phyloP scores from a whole-genome alignment of 2,888 invertebrate species.

The Neoaliturus tenellus region DNA sequence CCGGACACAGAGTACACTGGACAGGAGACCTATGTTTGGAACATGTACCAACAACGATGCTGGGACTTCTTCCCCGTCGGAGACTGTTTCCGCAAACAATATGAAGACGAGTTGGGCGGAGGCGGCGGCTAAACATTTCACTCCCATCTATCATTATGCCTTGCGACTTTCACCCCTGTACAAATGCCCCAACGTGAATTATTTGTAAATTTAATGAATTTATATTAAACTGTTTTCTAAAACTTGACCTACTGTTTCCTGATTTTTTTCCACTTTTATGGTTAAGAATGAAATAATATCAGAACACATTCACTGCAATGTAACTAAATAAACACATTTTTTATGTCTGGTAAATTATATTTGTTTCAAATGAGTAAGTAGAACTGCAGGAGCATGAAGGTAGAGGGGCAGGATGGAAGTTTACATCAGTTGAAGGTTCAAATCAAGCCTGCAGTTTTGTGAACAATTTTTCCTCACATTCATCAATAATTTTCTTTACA shows the following conservation, averaged over 20 bases:
- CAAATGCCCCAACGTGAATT: slow-evolving; percentile 25
- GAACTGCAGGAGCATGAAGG: too few relatives aligned
- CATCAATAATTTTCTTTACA: too few relatives aligned
- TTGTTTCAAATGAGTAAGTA: too few relatives aligned
- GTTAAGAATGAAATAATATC: too few relatives aligned
- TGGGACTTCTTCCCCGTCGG: slow-evolving; percentile 99
- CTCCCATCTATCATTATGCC: background rate
- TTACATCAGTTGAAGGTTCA: too few relatives aligned
- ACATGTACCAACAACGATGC: slow-evolving; percentile 98
- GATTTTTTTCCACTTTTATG: too few relatives aligned
- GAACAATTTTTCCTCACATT: too few relatives aligned
- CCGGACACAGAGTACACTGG: slow-evolving; percentile 99
- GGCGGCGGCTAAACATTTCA: slow-evolving; percentile 72
- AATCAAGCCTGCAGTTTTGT: too few relatives aligned
- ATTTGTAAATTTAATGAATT: slow-evolving; percentile 35
- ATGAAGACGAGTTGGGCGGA: slow-evolving; percentile 91
- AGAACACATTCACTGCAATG: too few relatives aligned
- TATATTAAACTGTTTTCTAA: slow-evolving; percentile 48
- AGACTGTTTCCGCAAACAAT: slow-evolving; percentile 99
- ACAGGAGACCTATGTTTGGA: slow-evolving; percentile 99
- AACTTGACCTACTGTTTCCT: background rate
- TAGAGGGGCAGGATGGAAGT: too few relatives aligned
- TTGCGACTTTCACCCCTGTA: background rate
- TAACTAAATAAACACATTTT: too few relatives aligned
- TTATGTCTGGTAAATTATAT: too few relatives aligned